A percentile compares a stretch with the other conserved stretches of the same genome.
phyloP scores from a whole-genome alignment of 2,888 invertebrate genomes.

The Rotaria magnacalcarata region DNA sequence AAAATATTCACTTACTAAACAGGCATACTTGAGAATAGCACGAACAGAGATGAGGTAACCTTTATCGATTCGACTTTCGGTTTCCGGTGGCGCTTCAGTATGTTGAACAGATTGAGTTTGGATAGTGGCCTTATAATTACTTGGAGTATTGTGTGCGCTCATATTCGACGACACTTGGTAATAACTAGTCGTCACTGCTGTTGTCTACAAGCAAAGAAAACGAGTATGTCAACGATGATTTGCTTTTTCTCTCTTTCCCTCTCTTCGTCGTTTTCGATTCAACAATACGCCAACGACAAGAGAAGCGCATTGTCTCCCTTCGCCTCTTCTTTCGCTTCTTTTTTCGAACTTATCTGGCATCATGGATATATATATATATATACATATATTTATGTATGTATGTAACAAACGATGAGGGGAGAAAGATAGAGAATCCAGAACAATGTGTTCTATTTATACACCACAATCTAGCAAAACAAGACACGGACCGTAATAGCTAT shows the following conservation, averaged over 20 bases:
- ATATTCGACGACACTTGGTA: background rate
- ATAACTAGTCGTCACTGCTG: background rate
- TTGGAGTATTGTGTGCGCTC: background rate
- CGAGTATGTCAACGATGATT: background rate
- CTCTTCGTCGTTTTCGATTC: background rate
- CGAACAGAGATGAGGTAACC: background rate
- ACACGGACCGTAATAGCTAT: background rate
- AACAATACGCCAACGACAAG: background rate
- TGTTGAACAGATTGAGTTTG: background rate
- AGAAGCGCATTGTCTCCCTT: background rate
- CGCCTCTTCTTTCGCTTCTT: background rate
- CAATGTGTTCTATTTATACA: background rate
- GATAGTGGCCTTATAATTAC: background rate
- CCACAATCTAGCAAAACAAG: background rate
- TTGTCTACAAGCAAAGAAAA: background rate
- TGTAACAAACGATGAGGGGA: background rate
- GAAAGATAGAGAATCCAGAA: background rate
- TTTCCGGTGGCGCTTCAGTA: background rate
- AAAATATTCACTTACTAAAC: background rate
- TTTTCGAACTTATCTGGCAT: conserved; percentile 26
- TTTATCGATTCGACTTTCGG: background rate
- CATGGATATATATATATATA: background rate
- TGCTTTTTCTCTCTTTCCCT: background rate
- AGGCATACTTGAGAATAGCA: background rate
- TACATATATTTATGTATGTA: background rate